Base-by-base conservation (phyloP, 2,888 invertebrate species). In the Chymomyza fuscimana region DNA sequence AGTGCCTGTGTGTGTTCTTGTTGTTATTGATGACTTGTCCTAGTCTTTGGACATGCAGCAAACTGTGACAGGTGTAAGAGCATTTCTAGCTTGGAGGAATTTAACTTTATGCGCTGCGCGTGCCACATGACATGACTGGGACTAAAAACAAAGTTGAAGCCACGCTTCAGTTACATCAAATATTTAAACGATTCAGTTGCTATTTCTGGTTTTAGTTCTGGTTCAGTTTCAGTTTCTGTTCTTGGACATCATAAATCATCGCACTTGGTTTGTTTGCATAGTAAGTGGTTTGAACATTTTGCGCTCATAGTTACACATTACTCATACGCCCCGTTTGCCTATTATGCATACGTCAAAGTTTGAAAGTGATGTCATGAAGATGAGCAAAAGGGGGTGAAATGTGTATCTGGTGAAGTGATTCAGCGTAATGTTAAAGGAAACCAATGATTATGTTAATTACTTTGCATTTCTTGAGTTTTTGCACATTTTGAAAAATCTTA, bases 21-120 rank as follows among this genome's bases (percentile, higher is more conserved):
- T 70, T 71, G 70, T 78, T 83, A 83, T 86, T 86, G 86, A 86
- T 83, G 86, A 77, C 71, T 62, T 65, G 69, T 70, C 16, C 70
- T 70, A 71, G 69, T 65, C 72, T 74, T 72, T 56, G 70, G 32
- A 69, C 59, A 56, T 22, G 22, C 72, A 67, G 63, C 65, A 60
- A 62, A 66, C 66, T 76, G 78, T 78, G 78, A 73, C 86, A 83
- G 80, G 80, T 80, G 86, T 71, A 74, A 77, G 70, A 69, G 69
- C 80, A 70, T 67, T 77, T 65, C 54, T 65, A 54, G 54, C 54
- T 54, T 32, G n/a, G 51, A 22, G 54, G 22, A 22, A 9, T 25
- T 58, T 58, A 58, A 25, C 58, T 58, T 67, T 69, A 36, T 67
- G n/a, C 58, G 46, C 61, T 10, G 54, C 65, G 65, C 66, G 66